phyloP scores from a whole-genome alignment of 2,797 vertebrate genomes.

The Karalla daura region DNA sequence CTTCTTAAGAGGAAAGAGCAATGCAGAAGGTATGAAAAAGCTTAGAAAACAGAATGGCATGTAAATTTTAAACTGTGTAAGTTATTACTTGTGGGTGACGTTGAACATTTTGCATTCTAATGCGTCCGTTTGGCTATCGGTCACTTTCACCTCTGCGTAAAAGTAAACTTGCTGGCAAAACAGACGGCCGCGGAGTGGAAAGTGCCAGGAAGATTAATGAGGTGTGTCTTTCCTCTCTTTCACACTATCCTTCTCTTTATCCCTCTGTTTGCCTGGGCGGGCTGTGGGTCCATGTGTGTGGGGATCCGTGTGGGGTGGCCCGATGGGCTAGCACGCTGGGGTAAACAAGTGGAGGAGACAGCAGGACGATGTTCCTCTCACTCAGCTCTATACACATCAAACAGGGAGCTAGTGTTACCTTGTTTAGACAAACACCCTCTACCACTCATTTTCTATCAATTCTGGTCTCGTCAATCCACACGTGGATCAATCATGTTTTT shows the following conservation, averaged over 20 bases:
- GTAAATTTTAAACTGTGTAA: constrained; percentile 66
- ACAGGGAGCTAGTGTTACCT: constrained; percentile 49
- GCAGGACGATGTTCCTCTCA: constrained; percentile 65
- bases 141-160: constrained; percentile 79
- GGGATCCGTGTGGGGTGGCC: constrained; percentile 45
- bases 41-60: constrained; percentile 44
- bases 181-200: constrained; percentile 68
- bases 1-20: constrained; percentile 49
- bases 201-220: constrained; percentile 80
- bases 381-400: constrained; percentile 52
- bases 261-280: constrained; percentile 66
- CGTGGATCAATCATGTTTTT: neutral
- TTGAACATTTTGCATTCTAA: constrained; percentile 70
- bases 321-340: constrained; percentile 39
- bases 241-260: constrained; percentile 67
- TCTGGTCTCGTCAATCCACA: constrained; percentile 12
- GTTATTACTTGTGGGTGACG: constrained; percentile 71
- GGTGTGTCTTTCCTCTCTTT: constrained; percentile 76
- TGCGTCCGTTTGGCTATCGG: constrained; percentile 57
- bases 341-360: constrained; percentile 67
- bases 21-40: constrained; percentile 25
- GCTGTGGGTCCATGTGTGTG: constrained; percentile 47
- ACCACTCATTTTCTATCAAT: constrained; percentile 29
- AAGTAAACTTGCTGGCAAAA: constrained; percentile 75
- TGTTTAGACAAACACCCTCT: constrained; percentile 59